phyloP scores from a whole-genome alignment of 2,113 vertebrate genomes.

The Nipponia nippon region DNA sequence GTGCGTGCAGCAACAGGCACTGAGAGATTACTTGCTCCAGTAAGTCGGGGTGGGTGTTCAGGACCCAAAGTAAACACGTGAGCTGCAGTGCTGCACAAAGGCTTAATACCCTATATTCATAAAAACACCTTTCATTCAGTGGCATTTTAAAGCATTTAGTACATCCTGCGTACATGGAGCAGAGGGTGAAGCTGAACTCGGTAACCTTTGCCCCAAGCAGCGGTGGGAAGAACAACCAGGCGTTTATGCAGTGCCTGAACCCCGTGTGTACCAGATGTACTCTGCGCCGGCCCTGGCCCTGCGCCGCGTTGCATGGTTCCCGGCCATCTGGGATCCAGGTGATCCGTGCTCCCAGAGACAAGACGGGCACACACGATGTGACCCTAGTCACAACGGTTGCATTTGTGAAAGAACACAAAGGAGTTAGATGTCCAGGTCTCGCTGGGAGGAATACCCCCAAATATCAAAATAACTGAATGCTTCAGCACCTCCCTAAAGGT shows the following conservation, averaged over 20 bases:
- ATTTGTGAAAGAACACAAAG: background rate
- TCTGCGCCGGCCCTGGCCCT: background rate
- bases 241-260: background rate
- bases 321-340: background rate
- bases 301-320: accelerated
- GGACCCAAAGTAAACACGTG: slow-evolving; percentile 33
- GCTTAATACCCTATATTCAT: background rate
- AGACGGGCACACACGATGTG: background rate
- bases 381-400: background rate
- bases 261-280: background rate
- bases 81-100: background rate
- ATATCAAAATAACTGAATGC: background rate
- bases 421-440: background rate
- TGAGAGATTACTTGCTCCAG: slow-evolving; percentile 46
- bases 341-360: background rate
- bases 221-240: background rate
- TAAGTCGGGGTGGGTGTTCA: slow-evolving; percentile 29
- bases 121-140: slow-evolving; percentile 4
- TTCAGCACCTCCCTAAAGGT: background rate
- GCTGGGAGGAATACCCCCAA: background rate
- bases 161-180: background rate
- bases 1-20: background rate
- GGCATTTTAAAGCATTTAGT: background rate
- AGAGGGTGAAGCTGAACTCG: background rate
- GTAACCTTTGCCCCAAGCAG: background rate